A percentile compares a stretch with the other conserved stretches of the same genome.
These are phyloP conservation scores for Lordiphosa andalusiaca DNA, from an alignment of 2,888 invertebrate species.

Conservation along the genomic window DNA sequence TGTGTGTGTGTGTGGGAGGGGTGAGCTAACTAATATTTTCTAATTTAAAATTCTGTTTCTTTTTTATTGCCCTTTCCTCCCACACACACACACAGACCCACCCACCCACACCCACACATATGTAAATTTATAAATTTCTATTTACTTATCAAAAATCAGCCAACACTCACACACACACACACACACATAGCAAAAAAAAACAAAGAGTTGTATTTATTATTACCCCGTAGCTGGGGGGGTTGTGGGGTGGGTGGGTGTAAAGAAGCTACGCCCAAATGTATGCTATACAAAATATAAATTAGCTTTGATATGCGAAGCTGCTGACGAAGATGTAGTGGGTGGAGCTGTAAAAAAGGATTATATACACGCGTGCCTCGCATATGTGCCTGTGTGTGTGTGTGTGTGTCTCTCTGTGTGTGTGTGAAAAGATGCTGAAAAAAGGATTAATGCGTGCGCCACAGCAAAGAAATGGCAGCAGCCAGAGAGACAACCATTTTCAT, in stretches of 20 bases:
- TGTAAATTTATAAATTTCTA: constrained; percentile 73
- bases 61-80: constrained; percentile 54
- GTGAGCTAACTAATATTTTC: constrained; percentile 69
- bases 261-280: constrained; percentile 61
- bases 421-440: constrained; percentile 73
- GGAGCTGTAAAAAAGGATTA: constrained; percentile 67
- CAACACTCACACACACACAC: constrained; percentile 47
- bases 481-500: constrained; percentile 7
- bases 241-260: not conserved
- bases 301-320: constrained; percentile 75
- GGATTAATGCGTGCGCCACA: constrained; percentile 68
- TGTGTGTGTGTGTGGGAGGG: constrained; percentile 5
- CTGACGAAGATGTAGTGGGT: constrained; percentile 43
- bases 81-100: constrained; percentile 3
- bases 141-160: constrained; percentile 74
- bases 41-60: constrained; percentile 75
- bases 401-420: constrained; percentile 24
- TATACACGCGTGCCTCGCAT: constrained; percentile 57
- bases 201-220: constrained; percentile 66
- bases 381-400: constrained; percentile 12
- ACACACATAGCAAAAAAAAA: constrained; percentile 38
- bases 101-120: constrained; percentile 23
- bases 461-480: constrained; percentile 30
- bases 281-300: constrained; percentile 75
- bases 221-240: constrained; percentile 13